Percentiles rank a stretch among this genome's conserved stretches.
Conservation (phyloP, 2,113 vertebrate species). For the Malurus elegans region DNA sequence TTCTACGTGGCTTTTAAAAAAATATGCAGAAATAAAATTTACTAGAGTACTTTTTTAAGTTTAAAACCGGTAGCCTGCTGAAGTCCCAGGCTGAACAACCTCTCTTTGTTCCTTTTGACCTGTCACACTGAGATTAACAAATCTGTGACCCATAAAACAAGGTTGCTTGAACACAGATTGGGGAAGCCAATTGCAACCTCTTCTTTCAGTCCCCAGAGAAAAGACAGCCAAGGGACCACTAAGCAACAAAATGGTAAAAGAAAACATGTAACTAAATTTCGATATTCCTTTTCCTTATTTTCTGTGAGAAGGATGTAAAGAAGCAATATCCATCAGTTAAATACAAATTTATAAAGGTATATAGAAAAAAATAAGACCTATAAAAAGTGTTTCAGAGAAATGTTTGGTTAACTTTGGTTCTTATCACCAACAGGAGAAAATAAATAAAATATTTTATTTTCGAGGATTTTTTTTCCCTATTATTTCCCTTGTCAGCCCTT, state of each 20-base stretch:
- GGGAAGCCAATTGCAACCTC: conserved; percentile 26
- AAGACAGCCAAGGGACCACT: conserved; percentile 8
- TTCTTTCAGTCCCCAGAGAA: background rate
- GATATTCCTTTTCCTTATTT: conserved; percentile 8
- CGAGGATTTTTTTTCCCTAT: accelerated
- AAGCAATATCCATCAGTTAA: background rate
- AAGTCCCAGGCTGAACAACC: background rate
- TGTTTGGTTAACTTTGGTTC: background rate
- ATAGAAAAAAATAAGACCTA: background rate
- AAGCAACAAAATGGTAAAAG: background rate
- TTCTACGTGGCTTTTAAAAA: background rate
- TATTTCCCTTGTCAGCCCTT: background rate
- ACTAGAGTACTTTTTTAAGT: background rate
- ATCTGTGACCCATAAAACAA: conserved; percentile 48
- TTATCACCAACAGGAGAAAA: background rate
- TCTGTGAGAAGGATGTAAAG: background rate
- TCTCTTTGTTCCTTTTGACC: conserved; percentile 28
- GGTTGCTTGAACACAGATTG: background rate
- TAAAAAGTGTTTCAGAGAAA: background rate
- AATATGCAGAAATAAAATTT: background rate
- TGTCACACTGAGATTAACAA: conserved; percentile 41
- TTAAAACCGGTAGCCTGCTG: background rate
- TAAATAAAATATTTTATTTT: background rate
- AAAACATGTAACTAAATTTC: background rate
- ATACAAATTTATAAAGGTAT: background rate